Evolutionary conservation across 2,797 vertebrate genomes (phyloP).

Genomic region (Microhierax caerulescens): DNA sequence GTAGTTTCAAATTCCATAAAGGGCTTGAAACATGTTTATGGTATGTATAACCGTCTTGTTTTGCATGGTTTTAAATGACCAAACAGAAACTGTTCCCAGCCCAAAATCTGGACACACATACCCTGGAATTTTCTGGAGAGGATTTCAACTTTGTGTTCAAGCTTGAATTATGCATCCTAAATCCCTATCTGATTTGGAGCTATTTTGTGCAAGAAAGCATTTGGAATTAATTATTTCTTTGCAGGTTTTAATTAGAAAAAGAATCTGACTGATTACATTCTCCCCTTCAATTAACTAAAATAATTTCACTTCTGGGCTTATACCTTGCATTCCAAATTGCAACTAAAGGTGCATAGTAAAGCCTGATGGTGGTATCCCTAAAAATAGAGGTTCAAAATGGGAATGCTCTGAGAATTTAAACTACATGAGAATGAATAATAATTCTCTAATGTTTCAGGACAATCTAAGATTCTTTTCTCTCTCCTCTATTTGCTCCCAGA

Average conservation of each 20-base stretch:
- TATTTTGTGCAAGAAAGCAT: conserved; percentile 52
- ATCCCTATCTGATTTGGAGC: conserved; percentile 53
- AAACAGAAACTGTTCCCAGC: not conserved
- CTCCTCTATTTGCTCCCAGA: conserved; percentile 30
- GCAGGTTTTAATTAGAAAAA: conserved; percentile 51
- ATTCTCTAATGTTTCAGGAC: not conserved
- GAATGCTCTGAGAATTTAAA: not conserved
- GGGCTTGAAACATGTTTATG: not conserved
- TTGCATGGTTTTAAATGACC: not conserved
- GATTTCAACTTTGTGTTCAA: not conserved
- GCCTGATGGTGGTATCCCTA: not conserved
- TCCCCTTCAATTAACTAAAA: conserved; percentile 63
- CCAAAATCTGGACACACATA: not conserved
- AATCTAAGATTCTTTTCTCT: conserved; percentile 30
- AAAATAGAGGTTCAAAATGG: conserved; percentile 5
- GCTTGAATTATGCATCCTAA: conserved; percentile 8
- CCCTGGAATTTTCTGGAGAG: conserved; percentile 9
- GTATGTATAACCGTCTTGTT: not conserved
- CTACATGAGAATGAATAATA: not conserved
- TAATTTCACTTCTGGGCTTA: conserved; percentile 68
- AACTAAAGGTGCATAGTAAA: not conserved
- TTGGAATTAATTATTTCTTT: conserved; percentile 41
- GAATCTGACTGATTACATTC: conserved; percentile 60
- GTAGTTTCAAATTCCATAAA: not conserved
- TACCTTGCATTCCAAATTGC: conserved; percentile 42